Evolutionary conservation across 2,888 invertebrate species (phyloP).

Genomic region (Didymodactylos carnosus): DNA sequence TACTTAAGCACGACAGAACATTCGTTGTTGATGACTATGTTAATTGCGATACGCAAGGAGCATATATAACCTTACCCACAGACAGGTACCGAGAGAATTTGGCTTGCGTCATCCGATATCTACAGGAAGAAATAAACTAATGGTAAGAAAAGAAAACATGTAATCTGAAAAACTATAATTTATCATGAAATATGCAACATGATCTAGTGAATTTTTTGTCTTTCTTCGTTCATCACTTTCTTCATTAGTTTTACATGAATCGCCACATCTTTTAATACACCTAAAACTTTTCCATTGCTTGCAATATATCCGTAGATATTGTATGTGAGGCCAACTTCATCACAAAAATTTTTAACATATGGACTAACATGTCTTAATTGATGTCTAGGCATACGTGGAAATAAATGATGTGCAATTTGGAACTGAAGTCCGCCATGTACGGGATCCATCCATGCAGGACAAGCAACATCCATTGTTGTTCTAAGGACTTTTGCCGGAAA

Average conservation of each 20-base stretch:
- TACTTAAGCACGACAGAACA: too few relatives aligned
- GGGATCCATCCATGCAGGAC: conserved; percentile 1
- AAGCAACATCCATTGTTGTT: conserved; percentile 2
- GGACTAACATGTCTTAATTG: background rate
- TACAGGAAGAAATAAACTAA: too few relatives aligned
- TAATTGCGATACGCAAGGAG: too few relatives aligned
- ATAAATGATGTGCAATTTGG: conserved; percentile 1
- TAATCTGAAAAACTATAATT: too few relatives aligned
- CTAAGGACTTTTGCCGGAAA: background rate
- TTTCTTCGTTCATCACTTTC: too few relatives aligned
- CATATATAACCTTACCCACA: too few relatives aligned
- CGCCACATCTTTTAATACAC: background rate
- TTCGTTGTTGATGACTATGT: too few relatives aligned
- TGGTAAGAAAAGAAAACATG: too few relatives aligned
- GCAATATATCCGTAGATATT: background rate
- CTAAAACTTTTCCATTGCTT: background rate
- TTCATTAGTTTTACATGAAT: background rate
- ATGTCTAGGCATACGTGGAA: conserved; percentile 4
- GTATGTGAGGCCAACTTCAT: background rate
- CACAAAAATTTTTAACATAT: background rate
- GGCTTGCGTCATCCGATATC: too few relatives aligned
- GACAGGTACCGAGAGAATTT: too few relatives aligned
- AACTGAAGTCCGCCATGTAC: conserved; percentile 4
- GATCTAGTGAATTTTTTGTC: too few relatives aligned
- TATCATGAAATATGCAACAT: too few relatives aligned